phyloP scores from a whole-genome alignment of 2,797 vertebrate genomes.

The Serranus cabrilla region DNA sequence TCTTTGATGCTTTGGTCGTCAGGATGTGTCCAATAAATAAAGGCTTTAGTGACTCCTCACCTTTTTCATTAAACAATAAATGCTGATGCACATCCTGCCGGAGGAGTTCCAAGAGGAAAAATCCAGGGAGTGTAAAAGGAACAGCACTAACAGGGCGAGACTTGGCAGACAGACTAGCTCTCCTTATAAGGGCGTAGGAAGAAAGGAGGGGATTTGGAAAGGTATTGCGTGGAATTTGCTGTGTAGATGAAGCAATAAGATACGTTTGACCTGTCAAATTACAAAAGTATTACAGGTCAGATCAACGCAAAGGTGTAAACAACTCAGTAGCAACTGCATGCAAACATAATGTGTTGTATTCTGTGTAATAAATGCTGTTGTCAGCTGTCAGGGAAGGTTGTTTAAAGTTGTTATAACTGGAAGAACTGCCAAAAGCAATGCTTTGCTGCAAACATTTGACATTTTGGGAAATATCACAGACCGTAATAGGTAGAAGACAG shows the following conservation, averaged over 20 bases:
- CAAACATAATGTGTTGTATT: neutral
- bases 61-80: conserved; percentile 46
- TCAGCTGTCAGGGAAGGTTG: neutral
- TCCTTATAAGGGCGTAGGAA: conserved; percentile 75
- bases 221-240: conserved; percentile 19
- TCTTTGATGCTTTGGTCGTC: conserved; percentile 6
- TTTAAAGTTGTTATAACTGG: neutral
- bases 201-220: conserved; percentile 48
- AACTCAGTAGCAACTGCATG: neutral
- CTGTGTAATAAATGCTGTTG: neutral
- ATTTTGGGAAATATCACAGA: neutral
- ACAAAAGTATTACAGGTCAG: neutral
- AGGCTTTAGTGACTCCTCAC: conserved; percentile 14
- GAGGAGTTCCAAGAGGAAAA: conserved; percentile 15
- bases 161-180: conserved; percentile 38
- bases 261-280: conserved; percentile 29
- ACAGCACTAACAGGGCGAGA: conserved; percentile 24
- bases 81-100: conserved; percentile 38
- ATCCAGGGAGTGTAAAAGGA: conserved; percentile 31
- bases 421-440: neutral
- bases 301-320: conserved; percentile 1
- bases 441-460: neutral
- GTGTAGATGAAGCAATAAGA: conserved; percentile 58
- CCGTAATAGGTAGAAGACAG: too few relatives aligned
- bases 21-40: conserved; percentile 23